These are phyloP conservation scores for Plecotus auritus DNA, from an alignment of 2,113 vertebrate species.

Conservation along the genomic window DNA sequence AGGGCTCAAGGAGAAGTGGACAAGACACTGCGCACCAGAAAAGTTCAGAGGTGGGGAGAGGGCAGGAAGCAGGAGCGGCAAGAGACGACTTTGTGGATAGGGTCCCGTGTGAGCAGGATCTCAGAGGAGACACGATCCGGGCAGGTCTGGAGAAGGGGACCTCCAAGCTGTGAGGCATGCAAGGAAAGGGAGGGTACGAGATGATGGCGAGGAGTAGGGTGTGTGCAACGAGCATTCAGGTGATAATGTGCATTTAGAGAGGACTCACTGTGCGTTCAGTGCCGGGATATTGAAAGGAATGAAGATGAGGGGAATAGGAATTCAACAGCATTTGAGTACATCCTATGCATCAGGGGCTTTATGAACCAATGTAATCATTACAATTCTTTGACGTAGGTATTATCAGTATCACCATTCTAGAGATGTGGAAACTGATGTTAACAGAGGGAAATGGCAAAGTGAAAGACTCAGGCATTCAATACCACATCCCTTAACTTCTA, in stretches of 20 bases:
- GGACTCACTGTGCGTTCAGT: neutral
- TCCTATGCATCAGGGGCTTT: neutral
- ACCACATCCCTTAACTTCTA: neutral
- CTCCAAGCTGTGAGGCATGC: neutral
- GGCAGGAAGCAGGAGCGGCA: neutral
- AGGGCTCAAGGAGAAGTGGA: neutral
- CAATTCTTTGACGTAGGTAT: neutral
- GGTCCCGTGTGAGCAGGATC: neutral
- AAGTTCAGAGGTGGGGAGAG: neutral
- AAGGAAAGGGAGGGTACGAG: neutral
- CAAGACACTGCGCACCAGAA: neutral
- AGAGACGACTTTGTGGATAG: accelerated
- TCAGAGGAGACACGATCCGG: neutral
- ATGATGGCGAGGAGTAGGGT: neutral
- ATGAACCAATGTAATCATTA: neutral
- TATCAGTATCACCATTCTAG: neutral
- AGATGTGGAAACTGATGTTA: neutral
- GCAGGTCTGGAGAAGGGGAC: neutral
- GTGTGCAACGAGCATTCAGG: too few relatives aligned
- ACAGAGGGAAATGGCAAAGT: neutral
- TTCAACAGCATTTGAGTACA: neutral
- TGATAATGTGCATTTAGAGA: neutral
- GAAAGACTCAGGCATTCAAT: neutral
- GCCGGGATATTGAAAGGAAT: neutral
- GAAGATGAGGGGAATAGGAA: neutral